Evolutionary conservation across 2,113 vertebrate species (phyloP).

Genomic region (Tragelaphus strepsiceros): DNA sequence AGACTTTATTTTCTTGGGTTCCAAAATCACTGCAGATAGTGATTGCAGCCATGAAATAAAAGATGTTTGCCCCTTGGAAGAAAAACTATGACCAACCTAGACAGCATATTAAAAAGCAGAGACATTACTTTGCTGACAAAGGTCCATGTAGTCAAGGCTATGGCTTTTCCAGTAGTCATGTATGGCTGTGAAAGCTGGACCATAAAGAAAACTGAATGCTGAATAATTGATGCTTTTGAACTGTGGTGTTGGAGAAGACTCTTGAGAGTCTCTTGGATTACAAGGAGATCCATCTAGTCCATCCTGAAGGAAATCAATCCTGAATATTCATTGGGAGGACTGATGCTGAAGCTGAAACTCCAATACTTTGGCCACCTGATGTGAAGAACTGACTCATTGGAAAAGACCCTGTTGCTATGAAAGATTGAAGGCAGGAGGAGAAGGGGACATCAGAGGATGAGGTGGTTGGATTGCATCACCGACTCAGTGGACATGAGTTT

Average conservation of each 20-base stretch:
- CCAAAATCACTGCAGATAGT: not conserved
- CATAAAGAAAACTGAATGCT: not conserved
- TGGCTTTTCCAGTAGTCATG: not conserved
- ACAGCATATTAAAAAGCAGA: not conserved
- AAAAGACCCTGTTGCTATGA: not conserved
- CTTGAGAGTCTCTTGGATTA: not conserved
- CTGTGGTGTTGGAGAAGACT: not conserved
- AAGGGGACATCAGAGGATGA: not conserved
- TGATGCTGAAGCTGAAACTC: not conserved
- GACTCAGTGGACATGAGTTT: not conserved
- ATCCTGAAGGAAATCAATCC: not conserved
- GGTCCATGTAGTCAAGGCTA: not conserved
- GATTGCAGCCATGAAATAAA: not conserved
- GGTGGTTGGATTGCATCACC: not conserved
- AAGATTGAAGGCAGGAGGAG: not conserved
- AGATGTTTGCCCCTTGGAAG: not conserved
- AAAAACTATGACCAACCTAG: not conserved
- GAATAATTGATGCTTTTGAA: not conserved
- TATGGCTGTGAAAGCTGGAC: not conserved
- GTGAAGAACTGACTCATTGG: not conserved
- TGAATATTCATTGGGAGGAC: accelerated
- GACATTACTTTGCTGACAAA: not conserved
- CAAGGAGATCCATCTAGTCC: not conserved
- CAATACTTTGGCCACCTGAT: not conserved
- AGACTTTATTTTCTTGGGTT: not conserved